Evolutionary conservation across 2,797 vertebrate genomes (phyloP).

Genomic region (Pseudopleuronectes americanus): DNA sequence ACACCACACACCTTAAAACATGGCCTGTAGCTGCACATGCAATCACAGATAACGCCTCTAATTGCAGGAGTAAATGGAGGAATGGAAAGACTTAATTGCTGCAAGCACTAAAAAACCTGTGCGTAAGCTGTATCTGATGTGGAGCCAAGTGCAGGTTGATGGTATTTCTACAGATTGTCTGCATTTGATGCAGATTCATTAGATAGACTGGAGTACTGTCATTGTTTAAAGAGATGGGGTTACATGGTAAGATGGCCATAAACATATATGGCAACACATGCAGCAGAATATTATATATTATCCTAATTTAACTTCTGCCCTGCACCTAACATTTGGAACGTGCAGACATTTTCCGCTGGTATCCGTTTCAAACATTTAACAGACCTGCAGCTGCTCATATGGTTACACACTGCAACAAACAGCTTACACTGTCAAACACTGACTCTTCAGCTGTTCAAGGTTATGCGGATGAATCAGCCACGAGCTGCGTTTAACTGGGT

Average conservation of each 20-base stretch:
- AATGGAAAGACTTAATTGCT: constrained; percentile 21
- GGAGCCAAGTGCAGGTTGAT: no score
- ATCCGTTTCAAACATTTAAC: constrained; percentile 38
- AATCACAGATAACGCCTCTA: constrained; percentile 35
- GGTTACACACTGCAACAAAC: constrained; percentile 39
- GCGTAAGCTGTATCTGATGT: constrained; percentile 24
- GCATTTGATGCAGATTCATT: constrained; percentile 4
- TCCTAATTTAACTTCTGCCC: constrained; percentile 1
- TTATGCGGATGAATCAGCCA: constrained; percentile 24
- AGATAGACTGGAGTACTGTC: neutral
- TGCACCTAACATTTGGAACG: constrained; percentile 11
- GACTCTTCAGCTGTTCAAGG: constrained; percentile 36
- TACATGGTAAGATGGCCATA: neutral
- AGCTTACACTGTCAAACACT: constrained; percentile 43
- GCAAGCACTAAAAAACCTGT: constrained; percentile 15
- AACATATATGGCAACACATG: neutral
- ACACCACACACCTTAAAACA: neutral
- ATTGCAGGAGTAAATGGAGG: constrained; percentile 11
- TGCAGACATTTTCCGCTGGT: neutral
- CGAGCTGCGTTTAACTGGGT: constrained; percentile 20
- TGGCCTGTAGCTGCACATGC: constrained; percentile 20
- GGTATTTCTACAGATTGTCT: neutral
- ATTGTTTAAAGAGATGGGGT: neutral
- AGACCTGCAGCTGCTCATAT: constrained; percentile 34
- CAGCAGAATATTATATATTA: neutral